Base-by-base conservation (phyloP, 2,888 invertebrate genomes). In the Ochropleura leucogaster region DNA sequence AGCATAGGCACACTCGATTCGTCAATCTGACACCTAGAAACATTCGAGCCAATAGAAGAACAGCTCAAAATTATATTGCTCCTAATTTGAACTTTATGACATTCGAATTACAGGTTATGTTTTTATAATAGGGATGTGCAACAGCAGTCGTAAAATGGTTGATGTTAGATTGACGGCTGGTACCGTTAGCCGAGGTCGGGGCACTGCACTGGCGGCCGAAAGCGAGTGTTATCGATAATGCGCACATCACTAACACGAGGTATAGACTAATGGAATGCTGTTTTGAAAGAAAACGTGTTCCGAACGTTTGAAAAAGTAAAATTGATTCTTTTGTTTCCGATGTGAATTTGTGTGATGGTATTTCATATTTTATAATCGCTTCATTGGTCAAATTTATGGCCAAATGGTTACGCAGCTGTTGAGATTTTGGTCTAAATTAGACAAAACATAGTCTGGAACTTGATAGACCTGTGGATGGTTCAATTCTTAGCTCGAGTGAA, bases 151-250 rank as follows among this genome's bases (percentile, higher is more conserved):
- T 90, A 89, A 91, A 89, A 88, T 92, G 85, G 93, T 93, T 93
- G 94, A 94, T 93, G 90, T 77, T 88, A 93, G 94, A 94, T 94
- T 94, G 94, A 95, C 94, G 93, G 91, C 85, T 90, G 88, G 87
- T 90, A 91, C 95, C 94, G 94, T 94, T 95, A 94, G 84, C 82
- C 80, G 88, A 89, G 92, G 91, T 92, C 93, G 93, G 92, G 91
- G 92, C 93, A 92, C 89, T 92, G 92, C 91, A 92, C 92, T 93
- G 91, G 90, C 86, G 87, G 88, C 91, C 90, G 90, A 93, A 92
- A 92, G 90, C 90, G 89, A 92, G 91, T 86, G 90, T 91, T 93
- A 92, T 94, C 93, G 94, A 94, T 92, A 93, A 92, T 90, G 91
- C 89, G 92, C 92, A 92, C 94, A 94, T 91, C 94, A 94, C 94